Evolutionary conservation across 2,888 invertebrate species (phyloP).

Genomic region (Nebria brevicollis): DNA sequence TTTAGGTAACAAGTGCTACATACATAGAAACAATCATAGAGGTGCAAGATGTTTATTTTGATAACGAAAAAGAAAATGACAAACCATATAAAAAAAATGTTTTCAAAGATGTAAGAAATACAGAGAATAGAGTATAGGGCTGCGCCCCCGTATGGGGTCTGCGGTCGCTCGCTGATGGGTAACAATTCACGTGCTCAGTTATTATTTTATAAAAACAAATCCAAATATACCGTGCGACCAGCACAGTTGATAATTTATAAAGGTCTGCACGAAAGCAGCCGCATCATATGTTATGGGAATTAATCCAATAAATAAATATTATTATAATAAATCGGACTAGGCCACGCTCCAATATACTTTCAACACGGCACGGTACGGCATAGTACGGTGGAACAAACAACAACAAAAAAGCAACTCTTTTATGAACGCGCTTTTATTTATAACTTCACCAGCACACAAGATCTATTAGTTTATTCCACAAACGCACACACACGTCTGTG

Average conservation of each 20-base stretch:
- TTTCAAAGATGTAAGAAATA: neutral
- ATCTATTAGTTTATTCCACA: too few relatives aligned
- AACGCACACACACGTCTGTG: too few relatives aligned
- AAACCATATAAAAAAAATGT: neutral
- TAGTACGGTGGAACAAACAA: conserved; percentile 22
- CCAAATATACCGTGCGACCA: conserved; percentile 41
- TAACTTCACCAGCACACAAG: too few relatives aligned
- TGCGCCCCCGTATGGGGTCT: neutral
- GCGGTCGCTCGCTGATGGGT: conserved; percentile 17
- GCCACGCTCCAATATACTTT: conserved; percentile 43
- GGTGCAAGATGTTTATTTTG: neutral
- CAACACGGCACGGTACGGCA: conserved; percentile 10
- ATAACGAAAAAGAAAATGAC: neutral
- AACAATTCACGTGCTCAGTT: conserved; percentile 34
- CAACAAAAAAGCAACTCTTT: conserved; percentile 7
- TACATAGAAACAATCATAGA: neutral
- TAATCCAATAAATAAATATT: conserved; percentile 66
- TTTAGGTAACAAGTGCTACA: too few relatives aligned
- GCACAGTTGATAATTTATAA: conserved; percentile 37
- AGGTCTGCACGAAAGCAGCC: conserved; percentile 53
- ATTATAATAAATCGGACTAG: conserved; percentile 62
- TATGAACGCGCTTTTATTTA: too few relatives aligned
- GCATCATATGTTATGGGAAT: conserved; percentile 65
- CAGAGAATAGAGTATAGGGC: neutral
- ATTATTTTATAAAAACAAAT: conserved; percentile 45